Conservation (phyloP, 2,113 vertebrate genomes). For the Nerophis lumbriciformis region DNA sequence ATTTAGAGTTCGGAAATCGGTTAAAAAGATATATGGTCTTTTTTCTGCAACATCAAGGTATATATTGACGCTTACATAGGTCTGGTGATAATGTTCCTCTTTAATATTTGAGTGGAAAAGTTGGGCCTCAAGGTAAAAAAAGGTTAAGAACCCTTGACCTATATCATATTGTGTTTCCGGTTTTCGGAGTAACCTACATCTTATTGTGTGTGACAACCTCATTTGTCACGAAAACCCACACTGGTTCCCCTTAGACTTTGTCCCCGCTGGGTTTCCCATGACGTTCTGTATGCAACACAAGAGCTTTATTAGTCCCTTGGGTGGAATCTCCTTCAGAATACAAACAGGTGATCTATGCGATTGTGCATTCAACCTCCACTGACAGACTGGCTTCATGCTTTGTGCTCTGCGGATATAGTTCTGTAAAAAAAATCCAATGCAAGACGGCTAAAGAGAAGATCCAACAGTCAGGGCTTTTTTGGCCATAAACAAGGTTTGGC, state of each 20-base stretch:
- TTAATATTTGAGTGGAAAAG: too few species aligned
- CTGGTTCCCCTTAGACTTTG: background rate
- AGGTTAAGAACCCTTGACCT: too few species aligned
- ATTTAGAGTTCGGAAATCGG: too few species aligned
- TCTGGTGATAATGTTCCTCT: too few species aligned
- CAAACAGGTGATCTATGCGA: constrained; percentile 9
- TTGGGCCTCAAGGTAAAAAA: too few species aligned
- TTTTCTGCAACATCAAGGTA: too few species aligned
- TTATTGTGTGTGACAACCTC: constrained; percentile 1
- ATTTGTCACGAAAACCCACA: background rate
- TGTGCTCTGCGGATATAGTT: background rate
- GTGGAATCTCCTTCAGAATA: constrained; percentile 9
- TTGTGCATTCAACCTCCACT: constrained; percentile 10
- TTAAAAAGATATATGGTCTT: too few species aligned
- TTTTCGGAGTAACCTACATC: background rate
- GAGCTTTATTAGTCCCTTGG: constrained; percentile 5
- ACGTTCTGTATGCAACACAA: constrained; percentile 14
- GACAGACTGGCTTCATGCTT: constrained; percentile 3
- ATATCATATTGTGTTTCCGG: too few species aligned
- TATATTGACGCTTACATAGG: too few species aligned
- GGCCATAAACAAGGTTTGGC: too few species aligned
- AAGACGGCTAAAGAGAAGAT: constrained; percentile 1
- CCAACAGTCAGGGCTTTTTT: background rate
- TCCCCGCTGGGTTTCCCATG: constrained; percentile 14
- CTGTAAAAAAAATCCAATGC: constrained; percentile 6